These are phyloP conservation scores for Muscicapa striata DNA, from an alignment of 2,797 vertebrate species.

Conservation along the genomic window DNA sequence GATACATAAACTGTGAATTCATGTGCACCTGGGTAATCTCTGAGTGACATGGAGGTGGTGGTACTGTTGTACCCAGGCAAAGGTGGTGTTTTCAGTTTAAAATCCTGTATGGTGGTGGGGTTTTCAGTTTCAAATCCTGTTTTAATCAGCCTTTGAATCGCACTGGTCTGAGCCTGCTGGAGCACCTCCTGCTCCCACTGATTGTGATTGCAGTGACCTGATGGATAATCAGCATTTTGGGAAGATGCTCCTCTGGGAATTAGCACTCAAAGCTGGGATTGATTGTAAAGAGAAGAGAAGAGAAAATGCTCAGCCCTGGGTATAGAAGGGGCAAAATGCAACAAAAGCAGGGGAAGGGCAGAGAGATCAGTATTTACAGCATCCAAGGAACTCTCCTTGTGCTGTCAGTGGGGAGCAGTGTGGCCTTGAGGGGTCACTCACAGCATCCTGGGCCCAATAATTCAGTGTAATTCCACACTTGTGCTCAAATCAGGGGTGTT, in stretches of 20 bases:
- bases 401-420: not conserved
- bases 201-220: rapidly evolving
- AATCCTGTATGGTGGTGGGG: not conserved
- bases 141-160: not conserved
- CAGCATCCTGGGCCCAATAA: not conserved
- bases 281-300: not conserved
- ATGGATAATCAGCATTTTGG: not conserved
- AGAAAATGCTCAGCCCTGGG: not conserved
- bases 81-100: not conserved
- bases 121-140: not conserved
- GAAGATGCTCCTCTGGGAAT: not conserved
- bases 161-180: not conserved
- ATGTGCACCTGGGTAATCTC: not conserved
- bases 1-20: not conserved
- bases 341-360: not conserved
- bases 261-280: not conserved
- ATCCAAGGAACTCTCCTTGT: not conserved
- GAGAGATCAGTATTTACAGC: not conserved
- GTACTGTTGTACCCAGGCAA: not conserved
- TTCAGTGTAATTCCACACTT: not conserved
- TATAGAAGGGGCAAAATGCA: not conserved
- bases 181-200: not conserved
- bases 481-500: not conserved
- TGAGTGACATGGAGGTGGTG: not conserved
- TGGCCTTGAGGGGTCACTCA: not conserved